These are phyloP conservation scores for Diacarnus erythraeanus DNA, from an alignment of 37 sponge, comb jelly and placozoan genomes.

Conservation along the genomic window DNA sequence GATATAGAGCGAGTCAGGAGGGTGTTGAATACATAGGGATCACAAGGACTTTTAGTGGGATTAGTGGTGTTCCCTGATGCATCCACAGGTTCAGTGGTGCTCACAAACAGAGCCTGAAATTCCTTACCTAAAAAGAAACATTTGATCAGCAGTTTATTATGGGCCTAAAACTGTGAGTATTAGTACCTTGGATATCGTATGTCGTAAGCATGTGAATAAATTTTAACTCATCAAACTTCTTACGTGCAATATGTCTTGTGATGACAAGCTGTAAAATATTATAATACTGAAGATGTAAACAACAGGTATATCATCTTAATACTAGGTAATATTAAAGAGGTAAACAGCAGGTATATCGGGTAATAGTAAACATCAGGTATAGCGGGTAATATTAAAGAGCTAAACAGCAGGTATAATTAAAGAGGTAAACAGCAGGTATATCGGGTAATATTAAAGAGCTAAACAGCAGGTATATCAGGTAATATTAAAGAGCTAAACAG, in stretches of 20 bases:
- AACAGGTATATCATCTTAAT: too few species aligned
- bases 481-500: too few species aligned
- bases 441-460: too few species aligned
- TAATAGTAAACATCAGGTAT: too few species aligned
- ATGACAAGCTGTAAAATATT: slow-evolving; percentile 1
- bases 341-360: too few species aligned
- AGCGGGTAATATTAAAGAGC: too few species aligned
- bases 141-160: neutral
- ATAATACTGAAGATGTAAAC: too few species aligned
- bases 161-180: neutral
- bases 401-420: too few species aligned
- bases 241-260: slow-evolving; percentile 8
- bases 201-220: slow-evolving; percentile 11
- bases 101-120: slow-evolving; percentile 58
- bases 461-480: too few species aligned
- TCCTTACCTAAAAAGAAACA: slow-evolving; percentile 48
- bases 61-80: slow-evolving; percentile 30
- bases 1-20: slow-evolving; percentile 67
- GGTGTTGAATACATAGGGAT: slow-evolving; percentile 73
- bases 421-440: too few species aligned
- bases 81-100: slow-evolving; percentile 57
- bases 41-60: slow-evolving; percentile 75
- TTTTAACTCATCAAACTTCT: neutral
- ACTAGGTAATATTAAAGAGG: too few species aligned
- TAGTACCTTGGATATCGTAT: slow-evolving; percentile 51